Base-by-base conservation (phyloP, 1,140 invertebrate species). In the Cepaea nemoralis region DNA sequence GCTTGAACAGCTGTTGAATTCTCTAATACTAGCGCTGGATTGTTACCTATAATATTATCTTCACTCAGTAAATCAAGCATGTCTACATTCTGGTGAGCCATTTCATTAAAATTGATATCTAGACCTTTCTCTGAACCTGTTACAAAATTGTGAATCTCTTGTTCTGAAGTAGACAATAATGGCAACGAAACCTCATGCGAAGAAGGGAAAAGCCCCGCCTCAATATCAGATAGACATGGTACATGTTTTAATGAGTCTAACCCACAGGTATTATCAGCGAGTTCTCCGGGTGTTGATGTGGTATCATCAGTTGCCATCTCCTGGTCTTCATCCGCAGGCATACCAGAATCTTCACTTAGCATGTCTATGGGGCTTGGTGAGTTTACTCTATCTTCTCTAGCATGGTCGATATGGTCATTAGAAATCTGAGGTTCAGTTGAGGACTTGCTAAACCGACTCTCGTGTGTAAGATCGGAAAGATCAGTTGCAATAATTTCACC, bases 291-390 rank as follows among this genome's bases (percentile, higher is more conserved):
- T 3, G 24, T 5, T 22, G 55, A 59, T 22, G n/a, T 59, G 5
- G 55, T 24, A 59, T 59, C 55, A 59, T 59, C 55, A 14, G 55
- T 59, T 5, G 55, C 55, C 55, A 59, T 24, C n/a, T 59, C 55
- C 22, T 59, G 55, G 22, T 59, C 55, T 5, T 77, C 48, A 35
- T 77, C 40, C 5, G 2, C 76, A 55, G 76, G 31, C 55, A 66
- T 66, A 35, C 50, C 76, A 24, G 76, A 66, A 33, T 66, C 55
- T 48, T 77, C 55, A 66, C 76, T 77, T 66, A 77, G n/a, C 27
- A 77, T 12, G 27, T 77, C 76, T 12, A 37, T 33, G 39, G 35
- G 19, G 22, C 16, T 39, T 40, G 48, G 76, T 37, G 76, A 77
- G 35, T 22, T 35, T 2, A 48, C 31, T 35, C 33, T n/a, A 16